Percentiles rank a stretch among this genome's conserved stretches.
Evolutionary conservation across 64 coral and sea anemone genomes (phyloP).

Genomic region (Pachyseris speciosa): DNA sequence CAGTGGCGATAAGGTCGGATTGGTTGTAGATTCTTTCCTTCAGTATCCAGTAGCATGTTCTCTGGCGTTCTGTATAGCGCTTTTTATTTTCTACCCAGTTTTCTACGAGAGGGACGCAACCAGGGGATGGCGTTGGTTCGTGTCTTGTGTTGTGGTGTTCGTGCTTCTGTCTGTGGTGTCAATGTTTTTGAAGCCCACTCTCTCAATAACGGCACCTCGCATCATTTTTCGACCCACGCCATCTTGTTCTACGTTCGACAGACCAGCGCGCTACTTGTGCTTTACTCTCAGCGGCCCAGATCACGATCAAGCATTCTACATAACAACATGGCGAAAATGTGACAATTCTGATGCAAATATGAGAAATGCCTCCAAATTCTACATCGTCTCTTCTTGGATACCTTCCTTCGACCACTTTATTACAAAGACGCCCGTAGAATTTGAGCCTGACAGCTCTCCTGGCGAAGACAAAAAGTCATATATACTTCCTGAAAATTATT

Average conservation of each 20-base stretch:
- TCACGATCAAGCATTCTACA: conserved; percentile 40
- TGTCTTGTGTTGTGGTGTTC: neutral
- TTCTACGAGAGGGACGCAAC: conserved; percentile 27
- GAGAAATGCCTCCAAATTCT: conserved; percentile 45
- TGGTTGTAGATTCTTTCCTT: conserved; percentile 40
- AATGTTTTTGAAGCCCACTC: conserved; percentile 39
- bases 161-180: conserved; percentile 8
- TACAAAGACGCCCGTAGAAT: conserved; percentile 20
- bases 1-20: neutral
- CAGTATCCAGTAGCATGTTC: conserved; percentile 50
- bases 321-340: conserved; percentile 59
- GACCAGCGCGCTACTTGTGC: conserved; percentile 45
- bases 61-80: neutral
- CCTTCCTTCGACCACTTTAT: conserved; percentile 62
- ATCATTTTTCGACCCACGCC: conserved; percentile 66
- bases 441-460: conserved; percentile 37
- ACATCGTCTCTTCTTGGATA: conserved; percentile 68
- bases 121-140: conserved; percentile 18
- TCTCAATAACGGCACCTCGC: conserved; percentile 26
- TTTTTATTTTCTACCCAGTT: conserved; percentile 33
- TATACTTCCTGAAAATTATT: conserved; percentile 24
- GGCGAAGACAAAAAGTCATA: conserved; percentile 22
- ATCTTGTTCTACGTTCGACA: conserved; percentile 58
- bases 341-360: conserved; percentile 45
- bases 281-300: conserved; percentile 6